phyloP scores from a whole-genome alignment of 2,888 invertebrate genomes.

The Leptinotarsa rubiginosa region DNA sequence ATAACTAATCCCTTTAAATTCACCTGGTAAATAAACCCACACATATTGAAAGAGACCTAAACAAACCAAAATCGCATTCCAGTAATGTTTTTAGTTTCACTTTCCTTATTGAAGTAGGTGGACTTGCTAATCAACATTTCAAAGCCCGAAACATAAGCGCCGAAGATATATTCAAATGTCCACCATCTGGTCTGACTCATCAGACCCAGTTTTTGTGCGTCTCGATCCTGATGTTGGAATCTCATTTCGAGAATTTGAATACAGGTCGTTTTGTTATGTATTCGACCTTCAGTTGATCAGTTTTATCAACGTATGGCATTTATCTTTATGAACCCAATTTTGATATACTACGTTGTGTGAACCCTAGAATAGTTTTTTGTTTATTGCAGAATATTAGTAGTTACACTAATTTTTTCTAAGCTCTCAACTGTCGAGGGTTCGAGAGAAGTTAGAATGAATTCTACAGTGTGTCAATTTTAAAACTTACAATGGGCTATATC shows the following conservation, averaged over 20 bases:
- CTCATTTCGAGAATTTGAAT: neutral
- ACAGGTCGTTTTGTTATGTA: neutral
- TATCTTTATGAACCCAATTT: neutral
- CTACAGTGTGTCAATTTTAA: no score
- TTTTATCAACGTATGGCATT: neutral
- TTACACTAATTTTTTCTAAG: no score
- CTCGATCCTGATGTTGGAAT: neutral
- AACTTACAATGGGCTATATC: no score
- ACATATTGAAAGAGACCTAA: neutral
- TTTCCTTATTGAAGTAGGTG: neutral
- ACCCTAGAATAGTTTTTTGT: neutral
- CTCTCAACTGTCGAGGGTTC: no score
- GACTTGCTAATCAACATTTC: slow-evolving; percentile 9
- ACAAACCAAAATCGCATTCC: neutral
- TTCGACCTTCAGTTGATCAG: slow-evolving; percentile 1
- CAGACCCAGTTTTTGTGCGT: neutral
- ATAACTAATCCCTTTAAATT: no score
- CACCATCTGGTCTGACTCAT: slow-evolving; percentile 12
- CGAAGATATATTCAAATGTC: neutral
- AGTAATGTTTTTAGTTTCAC: neutral
- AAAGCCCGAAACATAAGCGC: neutral
- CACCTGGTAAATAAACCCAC: no score
- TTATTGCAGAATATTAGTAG: neutral
- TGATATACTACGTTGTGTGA: neutral
- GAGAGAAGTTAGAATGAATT: no score